Conservation (phyloP, 1,140 invertebrate species). For the Cardiocondyla obscurior region DNA sequence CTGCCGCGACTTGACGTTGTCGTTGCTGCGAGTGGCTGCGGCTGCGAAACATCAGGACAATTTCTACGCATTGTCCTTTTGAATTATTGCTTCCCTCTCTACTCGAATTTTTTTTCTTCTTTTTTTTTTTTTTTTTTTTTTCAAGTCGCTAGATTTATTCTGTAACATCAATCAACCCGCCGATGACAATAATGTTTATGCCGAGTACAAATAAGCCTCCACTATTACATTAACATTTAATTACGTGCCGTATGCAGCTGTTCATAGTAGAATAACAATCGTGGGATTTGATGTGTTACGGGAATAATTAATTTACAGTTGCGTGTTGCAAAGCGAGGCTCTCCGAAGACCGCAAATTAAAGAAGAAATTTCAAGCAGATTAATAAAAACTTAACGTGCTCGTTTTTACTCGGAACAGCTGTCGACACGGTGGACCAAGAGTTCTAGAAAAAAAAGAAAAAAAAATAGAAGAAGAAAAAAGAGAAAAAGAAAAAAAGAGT, state of each 20-base stretch:
- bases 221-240: background rate
- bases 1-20: conserved; percentile 73
- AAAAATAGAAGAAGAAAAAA: too few relatives aligned
- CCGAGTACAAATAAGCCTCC: background rate
- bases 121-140: too few relatives aligned
- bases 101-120: background rate
- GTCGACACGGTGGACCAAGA: background rate
- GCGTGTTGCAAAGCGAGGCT: background rate
- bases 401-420: conserved; percentile 1
- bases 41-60: conserved; percentile 75
- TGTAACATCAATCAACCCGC: background rate
- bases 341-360: background rate
- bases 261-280: background rate
- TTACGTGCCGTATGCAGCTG: background rate
- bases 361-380: background rate
- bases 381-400: background rate
- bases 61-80: conserved; percentile 64
- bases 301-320: background rate
- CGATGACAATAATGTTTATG: background rate
- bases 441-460: conserved; percentile 23
- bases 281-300: background rate
- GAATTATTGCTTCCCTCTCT: conserved; percentile 49
- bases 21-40: conserved; percentile 74
- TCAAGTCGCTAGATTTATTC: background rate
- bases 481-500: conserved; percentile 6